A percentile compares a stretch with the other conserved stretches of the same genome.
Evolutionary conservation across 2,797 vertebrate genomes (phyloP).

Genomic region (Hydrolagus colliei): DNA sequence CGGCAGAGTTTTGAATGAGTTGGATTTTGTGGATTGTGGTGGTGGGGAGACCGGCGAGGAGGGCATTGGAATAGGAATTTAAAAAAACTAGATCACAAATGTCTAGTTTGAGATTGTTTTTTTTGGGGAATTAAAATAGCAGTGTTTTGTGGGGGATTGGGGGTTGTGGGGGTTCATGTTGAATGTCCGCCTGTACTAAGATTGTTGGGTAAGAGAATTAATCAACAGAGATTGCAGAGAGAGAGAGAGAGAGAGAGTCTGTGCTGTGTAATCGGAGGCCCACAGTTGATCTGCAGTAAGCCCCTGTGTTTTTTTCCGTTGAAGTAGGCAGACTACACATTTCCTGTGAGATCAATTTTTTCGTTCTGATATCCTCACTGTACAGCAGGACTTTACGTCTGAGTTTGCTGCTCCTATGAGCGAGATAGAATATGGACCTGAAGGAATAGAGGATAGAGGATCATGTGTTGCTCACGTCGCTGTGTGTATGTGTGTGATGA

Average conservation of each 20-base stretch:
- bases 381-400: not conserved
- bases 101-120: not conserved
- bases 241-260: not conserved
- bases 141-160: not conserved
- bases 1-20: too few relatives aligned
- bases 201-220: too few relatives aligned
- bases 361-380: not conserved
- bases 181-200: not conserved
- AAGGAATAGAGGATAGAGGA: not conserved
- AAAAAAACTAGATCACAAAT: too few relatives aligned
- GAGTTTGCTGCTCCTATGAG: not conserved
- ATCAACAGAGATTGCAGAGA: too few relatives aligned
- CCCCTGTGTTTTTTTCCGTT: not conserved
- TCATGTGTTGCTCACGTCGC: not conserved
- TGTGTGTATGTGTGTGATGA: not conserved
- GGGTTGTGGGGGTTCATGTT: not conserved
- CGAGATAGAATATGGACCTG: not conserved
- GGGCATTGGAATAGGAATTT: not conserved
- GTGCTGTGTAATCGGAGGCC: not conserved
- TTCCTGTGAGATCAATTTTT: conserved; percentile 17
- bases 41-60: too few relatives aligned
- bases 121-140: not conserved
- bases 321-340: not conserved
- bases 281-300: not conserved
- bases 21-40: too few relatives aligned